Percentiles rank a stretch among this genome's conserved stretches.
Conservation (phyloP, 2,797 vertebrate species). For the Remorina albescens region DNA sequence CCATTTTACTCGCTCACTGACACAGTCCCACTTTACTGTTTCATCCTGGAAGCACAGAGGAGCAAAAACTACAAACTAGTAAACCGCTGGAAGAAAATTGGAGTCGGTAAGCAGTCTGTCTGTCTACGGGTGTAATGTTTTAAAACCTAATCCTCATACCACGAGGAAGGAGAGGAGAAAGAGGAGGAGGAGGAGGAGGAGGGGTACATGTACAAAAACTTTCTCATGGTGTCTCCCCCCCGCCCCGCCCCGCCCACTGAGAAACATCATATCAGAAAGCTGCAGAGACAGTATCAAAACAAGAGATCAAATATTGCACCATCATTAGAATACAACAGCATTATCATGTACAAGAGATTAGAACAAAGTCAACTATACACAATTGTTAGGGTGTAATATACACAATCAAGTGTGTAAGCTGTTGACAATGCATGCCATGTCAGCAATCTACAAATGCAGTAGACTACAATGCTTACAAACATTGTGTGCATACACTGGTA, state of each 20-base stretch:
- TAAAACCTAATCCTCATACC: slow-evolving; percentile 62
- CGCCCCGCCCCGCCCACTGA: slow-evolving; percentile 57
- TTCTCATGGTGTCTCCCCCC: slow-evolving; percentile 36
- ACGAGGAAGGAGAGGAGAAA: slow-evolving; percentile 11
- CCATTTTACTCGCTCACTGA: slow-evolving; percentile 35
- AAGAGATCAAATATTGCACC: slow-evolving; percentile 88
- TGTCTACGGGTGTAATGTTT: slow-evolving; percentile 46
- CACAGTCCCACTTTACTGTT: slow-evolving; percentile 53
- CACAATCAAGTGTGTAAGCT: slow-evolving; percentile 79
- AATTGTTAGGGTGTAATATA: slow-evolving; percentile 81
- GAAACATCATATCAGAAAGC: slow-evolving; percentile 75
- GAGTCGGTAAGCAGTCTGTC: slow-evolving; percentile 63
- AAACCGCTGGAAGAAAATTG: slow-evolving; percentile 82
- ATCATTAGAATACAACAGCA: slow-evolving; percentile 83
- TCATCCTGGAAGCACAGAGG: slow-evolving; percentile 85
- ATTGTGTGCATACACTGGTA: slow-evolving; percentile 82
- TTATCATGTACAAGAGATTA: slow-evolving; percentile 80
- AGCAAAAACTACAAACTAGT: slow-evolving; percentile 73
- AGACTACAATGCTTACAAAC: slow-evolving; percentile 78
- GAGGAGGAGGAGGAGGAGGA: slow-evolving; percentile 50
- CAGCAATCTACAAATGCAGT: slow-evolving; percentile 78
- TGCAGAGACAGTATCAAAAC: slow-evolving; percentile 83
- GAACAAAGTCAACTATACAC: slow-evolving; percentile 74
- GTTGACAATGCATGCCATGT: slow-evolving; percentile 79
- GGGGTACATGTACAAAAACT: slow-evolving; percentile 60